These are phyloP conservation scores for Cyanocitta stelleri DNA, from an alignment of 2,113 vertebrate species.

Conservation along the genomic window DNA sequence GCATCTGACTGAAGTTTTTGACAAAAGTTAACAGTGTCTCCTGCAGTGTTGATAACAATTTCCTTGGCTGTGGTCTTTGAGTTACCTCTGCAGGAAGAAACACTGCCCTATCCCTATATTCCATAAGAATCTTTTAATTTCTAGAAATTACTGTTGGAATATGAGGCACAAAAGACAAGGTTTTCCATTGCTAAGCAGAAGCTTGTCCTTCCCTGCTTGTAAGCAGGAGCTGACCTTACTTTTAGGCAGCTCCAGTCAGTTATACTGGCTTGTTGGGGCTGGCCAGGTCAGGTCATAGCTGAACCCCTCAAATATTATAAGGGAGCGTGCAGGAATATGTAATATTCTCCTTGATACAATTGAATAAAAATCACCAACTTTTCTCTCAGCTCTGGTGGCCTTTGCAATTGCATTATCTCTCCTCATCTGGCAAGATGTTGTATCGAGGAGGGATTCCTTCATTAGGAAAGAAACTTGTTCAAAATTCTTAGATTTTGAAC, in stretches of 20 bases:
- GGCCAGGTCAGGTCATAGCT: neutral
- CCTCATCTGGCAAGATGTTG: neutral
- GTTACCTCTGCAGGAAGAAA: neutral
- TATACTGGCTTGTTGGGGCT: neutral
- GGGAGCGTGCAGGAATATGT: neutral
- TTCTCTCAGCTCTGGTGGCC: neutral
- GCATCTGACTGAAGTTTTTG: neutral
- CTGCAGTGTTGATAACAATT: neutral
- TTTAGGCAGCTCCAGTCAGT: neutral
- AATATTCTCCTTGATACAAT: neutral
- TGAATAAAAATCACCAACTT: accelerated
- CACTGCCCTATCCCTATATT: neutral
- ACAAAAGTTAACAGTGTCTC: neutral
- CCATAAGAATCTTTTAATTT: neutral
- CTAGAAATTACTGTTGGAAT: neutral
- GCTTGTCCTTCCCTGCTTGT: neutral
- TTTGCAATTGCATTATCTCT: neutral
- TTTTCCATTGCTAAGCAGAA: neutral
- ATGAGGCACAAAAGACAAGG: neutral
- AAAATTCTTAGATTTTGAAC: neutral
- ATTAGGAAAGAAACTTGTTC: neutral
- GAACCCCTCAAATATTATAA: neutral
- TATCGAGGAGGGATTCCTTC: neutral
- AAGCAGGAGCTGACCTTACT: neutral
- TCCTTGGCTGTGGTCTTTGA: neutral